Evolutionary conservation across 2,888 invertebrate species (phyloP).

Genomic region (Amphiduros pacificus): DNA sequence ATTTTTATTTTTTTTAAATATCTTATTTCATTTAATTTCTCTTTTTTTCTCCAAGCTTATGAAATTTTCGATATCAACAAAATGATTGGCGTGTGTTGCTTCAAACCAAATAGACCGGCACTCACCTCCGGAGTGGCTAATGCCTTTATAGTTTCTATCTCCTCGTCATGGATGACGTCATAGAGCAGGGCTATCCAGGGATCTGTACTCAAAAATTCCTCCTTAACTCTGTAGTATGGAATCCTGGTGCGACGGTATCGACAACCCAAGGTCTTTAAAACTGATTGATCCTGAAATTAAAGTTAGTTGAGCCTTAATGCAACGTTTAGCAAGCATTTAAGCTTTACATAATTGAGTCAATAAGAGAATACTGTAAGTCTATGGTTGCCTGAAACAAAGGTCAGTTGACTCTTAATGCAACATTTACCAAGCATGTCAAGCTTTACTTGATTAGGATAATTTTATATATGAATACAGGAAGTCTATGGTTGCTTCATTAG

Average conservation of each 20-base stretch:
- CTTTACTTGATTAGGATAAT: no score
- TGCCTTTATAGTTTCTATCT: constrained; percentile 4
- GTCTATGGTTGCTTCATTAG: no score
- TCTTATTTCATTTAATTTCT: no score
- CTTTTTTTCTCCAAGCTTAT: no score
- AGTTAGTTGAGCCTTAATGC: background rate
- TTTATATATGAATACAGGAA: no score
- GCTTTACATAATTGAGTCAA: no score
- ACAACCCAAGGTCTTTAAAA: no score
- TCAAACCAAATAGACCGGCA: no score
- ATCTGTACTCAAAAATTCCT: constrained; percentile 5
- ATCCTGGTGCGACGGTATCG: background rate
- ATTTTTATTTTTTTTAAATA: no score
- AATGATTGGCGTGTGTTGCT: no score
- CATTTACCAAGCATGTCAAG: background rate
- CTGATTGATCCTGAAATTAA: background rate
- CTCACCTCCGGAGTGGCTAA: constrained; percentile 6
- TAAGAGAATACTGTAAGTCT: no score
- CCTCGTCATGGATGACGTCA: background rate
- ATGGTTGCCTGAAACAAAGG: background rate
- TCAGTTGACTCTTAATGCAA: background rate
- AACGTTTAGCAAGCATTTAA: background rate
- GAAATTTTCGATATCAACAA: no score
- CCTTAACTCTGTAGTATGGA: background rate
- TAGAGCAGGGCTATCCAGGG: constrained; percentile 12